Base-by-base conservation (phyloP, 2,888 invertebrate species). In the Taenaris catops region DNA sequence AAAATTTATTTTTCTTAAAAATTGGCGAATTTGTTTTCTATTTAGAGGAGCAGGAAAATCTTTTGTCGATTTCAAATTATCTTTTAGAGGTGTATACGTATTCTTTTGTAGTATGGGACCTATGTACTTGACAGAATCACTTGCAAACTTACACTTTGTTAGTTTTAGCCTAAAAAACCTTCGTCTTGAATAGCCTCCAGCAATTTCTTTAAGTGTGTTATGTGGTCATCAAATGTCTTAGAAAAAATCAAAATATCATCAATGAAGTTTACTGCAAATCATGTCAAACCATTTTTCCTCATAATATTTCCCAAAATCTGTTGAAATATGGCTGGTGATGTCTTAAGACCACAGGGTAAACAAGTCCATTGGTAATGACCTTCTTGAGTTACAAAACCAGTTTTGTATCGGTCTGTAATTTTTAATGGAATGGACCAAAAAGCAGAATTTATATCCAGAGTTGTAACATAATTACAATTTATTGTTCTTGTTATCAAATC, bases 241-340 rank as follows among this genome's bases (percentile, higher is more conserved):
- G 54, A 56, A 37, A 48, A 55, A 12, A 54, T 27, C 8, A 54
- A 27, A 8, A 47, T 47, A 18, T 44, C 44, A 28, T 41, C 43
- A 6, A 49, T 43, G 19, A 10, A 46, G 26, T 45, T 48, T 1
- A 46, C 44, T 12, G 41, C 8, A 21, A 44, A 48, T 25, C 19
- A 26, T 1, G 34, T 10, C 0, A 54, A 34, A 18, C 32, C 27
- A 10, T 53, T 25, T 25, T 55, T 53, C 28, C 48, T 48, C 24
- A 55, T 29, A n/a, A 63, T 58, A 25, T 25, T 59, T 8, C 51
- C 46, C 8, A 63, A 25, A 41, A 62, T 62, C 37, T 53, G 55
- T 34, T 72, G 67, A 39, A 72, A 73, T 66, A n/a, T 64, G 0
- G 63, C 56, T 9, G 64, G 58, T 1, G 63, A 47, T 0, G 65